phyloP scores from a whole-genome alignment of 2,113 vertebrate genomes.

The human (Homo sapiens) region GRCh38 chr3:102688501-102689000 shows the following conservation, averaged over 20 bases:
- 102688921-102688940: background rate
- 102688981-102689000: background rate
- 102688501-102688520: background rate
- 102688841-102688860: background rate
- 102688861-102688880: background rate
- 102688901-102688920: background rate
- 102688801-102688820: background rate
- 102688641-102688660: background rate
- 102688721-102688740: conserved; percentile 47
- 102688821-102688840: conserved; percentile 26
- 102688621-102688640: conserved; percentile 47
- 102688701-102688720: background rate
- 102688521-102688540: background rate
- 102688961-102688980: background rate
- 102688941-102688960: background rate
- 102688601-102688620: conserved; percentile 61
- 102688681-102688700: conserved; percentile 34
- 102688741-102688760: conserved; percentile 18
- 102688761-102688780: background rate
- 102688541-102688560: conserved; percentile 43
- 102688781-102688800: conserved; percentile 16
- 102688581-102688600: conserved; percentile 72
- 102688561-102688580: conserved; percentile 15
- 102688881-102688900: background rate
- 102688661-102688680: background rate